Evolutionary conservation across 2,797 vertebrate species (phyloP).

Genomic region (Spondyliosoma cantharus): DNA sequence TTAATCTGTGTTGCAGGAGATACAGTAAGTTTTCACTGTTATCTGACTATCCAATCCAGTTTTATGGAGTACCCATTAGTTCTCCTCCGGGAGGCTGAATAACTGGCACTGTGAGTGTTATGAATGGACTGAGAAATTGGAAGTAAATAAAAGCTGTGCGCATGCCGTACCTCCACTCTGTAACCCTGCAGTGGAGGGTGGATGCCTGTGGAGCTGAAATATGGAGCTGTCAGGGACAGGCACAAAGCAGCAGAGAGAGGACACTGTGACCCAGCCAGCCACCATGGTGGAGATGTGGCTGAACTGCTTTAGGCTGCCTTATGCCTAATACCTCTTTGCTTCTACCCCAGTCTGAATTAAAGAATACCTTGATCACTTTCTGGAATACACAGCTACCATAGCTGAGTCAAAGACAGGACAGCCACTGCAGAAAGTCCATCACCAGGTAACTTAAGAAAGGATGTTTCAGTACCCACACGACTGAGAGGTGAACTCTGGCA

Average conservation of each 20-base stretch:
- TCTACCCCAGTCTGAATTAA: conserved; percentile 28
- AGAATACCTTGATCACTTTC: conserved; percentile 15
- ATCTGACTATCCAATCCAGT: conserved; percentile 9
- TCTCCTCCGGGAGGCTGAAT: conserved; percentile 25
- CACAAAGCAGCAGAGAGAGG: conserved; percentile 62
- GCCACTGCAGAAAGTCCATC: conserved; percentile 4
- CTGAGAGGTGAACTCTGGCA: conserved; percentile 22
- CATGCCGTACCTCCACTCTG: conserved; percentile 39
- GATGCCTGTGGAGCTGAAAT: conserved; percentile 72
- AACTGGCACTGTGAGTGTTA: conserved; percentile 37
- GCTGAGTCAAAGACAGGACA: conserved; percentile 3
- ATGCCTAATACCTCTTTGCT: conserved; percentile 15
- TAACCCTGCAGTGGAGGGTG: conserved; percentile 54
- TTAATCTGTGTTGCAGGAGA: background rate
- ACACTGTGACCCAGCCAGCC: conserved; percentile 66
- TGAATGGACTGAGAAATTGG: conserved; percentile 54
- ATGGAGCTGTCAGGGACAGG: conserved; percentile 73
- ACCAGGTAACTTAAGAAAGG: background rate
- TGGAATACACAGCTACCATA: conserved; percentile 1
- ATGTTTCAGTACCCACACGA: background rate
- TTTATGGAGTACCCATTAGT: background rate
- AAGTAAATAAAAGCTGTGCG: conserved; percentile 66
- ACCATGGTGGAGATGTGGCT: conserved; percentile 27
- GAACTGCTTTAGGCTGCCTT: conserved; percentile 22
- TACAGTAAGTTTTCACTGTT: background rate